Base-by-base conservation (phyloP, 2,888 invertebrate genomes). In the Gastrophysa polygoni region DNA sequence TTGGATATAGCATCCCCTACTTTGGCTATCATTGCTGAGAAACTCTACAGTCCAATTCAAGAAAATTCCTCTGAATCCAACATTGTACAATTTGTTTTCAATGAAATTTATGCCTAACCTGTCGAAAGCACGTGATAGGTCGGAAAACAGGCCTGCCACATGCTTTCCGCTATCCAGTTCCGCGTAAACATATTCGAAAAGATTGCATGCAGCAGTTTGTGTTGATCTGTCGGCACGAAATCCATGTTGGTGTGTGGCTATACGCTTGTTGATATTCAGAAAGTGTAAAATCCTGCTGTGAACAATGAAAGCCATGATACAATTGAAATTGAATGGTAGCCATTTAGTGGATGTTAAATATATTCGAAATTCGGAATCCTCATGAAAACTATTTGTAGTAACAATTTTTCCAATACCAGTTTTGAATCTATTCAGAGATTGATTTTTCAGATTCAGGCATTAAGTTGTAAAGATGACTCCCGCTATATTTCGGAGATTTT, bases 41-140 rank as follows among this genome's bases (percentile, higher is more conserved):
- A 28, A 49, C n/a, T 49, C 21, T 16, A 17, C 54, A 8, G 20
- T 43, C 50, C 55, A 49, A 29, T 59, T 29, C 28, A 51, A 44
- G 97, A 97, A 1, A 96, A 29, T 46, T 18, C 46, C 57, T 43
- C 51, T 57, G 32, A 61, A 51, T 16, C 61, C 57, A 29, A 57
- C 28, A 28, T 44, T 60, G 18, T 49, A 56, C n/a, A 49, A 50
- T 56, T 55, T 56, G 29, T 32, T 43, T 48, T 60, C 43, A 43
- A 60, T 50, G 14, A 60, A 55, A 21, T 54, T 43, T 4, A 56
- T 16, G 16, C 56, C 43, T 20, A 56, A 7, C 29, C 43, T 32
- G 32, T 60, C 56, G 21, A 56, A 60, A 8, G 60, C 60, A 34
- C 50, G 55, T 34, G 47, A 57, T 20, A 24, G 48, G 20, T 48